These are phyloP conservation scores for Rhinolophus ferrumequinum DNA, from an alignment of 2,113 vertebrate genomes.

Conservation along the genomic window DNA sequence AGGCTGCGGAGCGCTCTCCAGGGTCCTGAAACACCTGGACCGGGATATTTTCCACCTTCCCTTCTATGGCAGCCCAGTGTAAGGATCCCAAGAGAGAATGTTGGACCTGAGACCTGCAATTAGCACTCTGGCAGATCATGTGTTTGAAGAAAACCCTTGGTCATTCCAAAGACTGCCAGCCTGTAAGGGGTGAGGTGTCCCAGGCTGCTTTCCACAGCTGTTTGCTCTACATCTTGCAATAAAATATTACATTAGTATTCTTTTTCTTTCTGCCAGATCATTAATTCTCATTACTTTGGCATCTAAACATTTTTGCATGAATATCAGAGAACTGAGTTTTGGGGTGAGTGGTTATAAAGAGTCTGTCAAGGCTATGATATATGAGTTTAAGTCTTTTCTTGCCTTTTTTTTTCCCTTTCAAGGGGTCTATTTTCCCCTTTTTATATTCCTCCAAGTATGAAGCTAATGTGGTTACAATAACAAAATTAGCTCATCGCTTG, in stretches of 20 bases:
- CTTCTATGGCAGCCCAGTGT: neutral
- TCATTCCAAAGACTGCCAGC: neutral
- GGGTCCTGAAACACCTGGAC: neutral
- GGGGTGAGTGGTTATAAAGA: conserved; percentile 45
- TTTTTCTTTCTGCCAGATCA: conserved; percentile 43
- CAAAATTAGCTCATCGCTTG: conserved; percentile 74
- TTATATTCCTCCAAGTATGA: conserved; percentile 51
- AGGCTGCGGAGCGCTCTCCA: neutral
- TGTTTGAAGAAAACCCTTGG: conserved; percentile 6
- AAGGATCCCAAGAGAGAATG: neutral
- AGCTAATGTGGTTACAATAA: conserved; percentile 77
- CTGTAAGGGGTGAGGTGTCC: neutral
- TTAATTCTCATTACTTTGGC: conserved; percentile 74
- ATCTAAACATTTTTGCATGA: conserved; percentile 60
- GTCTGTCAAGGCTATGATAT: conserved; percentile 50
- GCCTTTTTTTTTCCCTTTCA: neutral
- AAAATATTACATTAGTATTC: conserved; percentile 7
- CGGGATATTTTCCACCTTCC: neutral
- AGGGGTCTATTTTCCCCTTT: neutral
- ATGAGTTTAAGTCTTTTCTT: conserved; percentile 58
- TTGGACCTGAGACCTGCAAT: neutral
- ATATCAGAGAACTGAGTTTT: conserved; percentile 49
- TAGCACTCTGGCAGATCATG: neutral
- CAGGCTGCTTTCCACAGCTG: neutral
- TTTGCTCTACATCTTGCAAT: neutral